Evolutionary conservation across 2,888 invertebrate genomes (phyloP), one percentile per base, ranked within the genome.

Genomic region (Caenorhabditis sp.): DNA sequence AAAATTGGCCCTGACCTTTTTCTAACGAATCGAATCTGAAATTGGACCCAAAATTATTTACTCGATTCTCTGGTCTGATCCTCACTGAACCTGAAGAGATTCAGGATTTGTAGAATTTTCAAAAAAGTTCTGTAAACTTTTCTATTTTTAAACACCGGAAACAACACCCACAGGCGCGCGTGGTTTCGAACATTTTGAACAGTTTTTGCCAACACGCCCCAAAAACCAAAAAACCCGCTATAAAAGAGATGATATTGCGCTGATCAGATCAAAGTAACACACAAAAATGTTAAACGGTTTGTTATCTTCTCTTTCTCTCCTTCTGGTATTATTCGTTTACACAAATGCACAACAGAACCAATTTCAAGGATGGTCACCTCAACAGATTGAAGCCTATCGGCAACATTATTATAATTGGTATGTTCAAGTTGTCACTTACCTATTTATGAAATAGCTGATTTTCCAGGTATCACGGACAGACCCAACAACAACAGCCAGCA

Each of bases 361-460:
- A 51, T 43, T 43, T 14, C 43, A 43, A 43, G 43, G 43, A 43
- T 71, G 71, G 66, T 58, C 66, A 21, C 57, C 71, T 1, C 66
- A 71, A 27, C 66, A 71, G 49, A 19, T 71, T 19, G 71, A 54
- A 12, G 71, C 53, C 5, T 71, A 66, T 31, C 66, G 66, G 2
- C 66, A 66, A 10, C 71, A 71, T 36, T 71, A 71, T 37, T 71
- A 66, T 58, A 59, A 71, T 19, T 71, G 71, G 71, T 71, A 19
- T 14, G 53, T 53, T 19, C 24, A 24, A 36, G 50, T 55, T 21
- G 19, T 17, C 0, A 10, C 36, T 51, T 24, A 5, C n/a, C 31
- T 50, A 10, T 21, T 17, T 43, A 12, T 12, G 17, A 24, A 23
- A 31, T 49, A 50, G 14, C n/a, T 31, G 23, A 17, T 31, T n/a